A percentile compares a stretch with the other conserved stretches of the same genome.
Evolutionary conservation across 1,140 invertebrate genomes (phyloP).

Genomic region (Camponotus pennsylvanicus): DNA sequence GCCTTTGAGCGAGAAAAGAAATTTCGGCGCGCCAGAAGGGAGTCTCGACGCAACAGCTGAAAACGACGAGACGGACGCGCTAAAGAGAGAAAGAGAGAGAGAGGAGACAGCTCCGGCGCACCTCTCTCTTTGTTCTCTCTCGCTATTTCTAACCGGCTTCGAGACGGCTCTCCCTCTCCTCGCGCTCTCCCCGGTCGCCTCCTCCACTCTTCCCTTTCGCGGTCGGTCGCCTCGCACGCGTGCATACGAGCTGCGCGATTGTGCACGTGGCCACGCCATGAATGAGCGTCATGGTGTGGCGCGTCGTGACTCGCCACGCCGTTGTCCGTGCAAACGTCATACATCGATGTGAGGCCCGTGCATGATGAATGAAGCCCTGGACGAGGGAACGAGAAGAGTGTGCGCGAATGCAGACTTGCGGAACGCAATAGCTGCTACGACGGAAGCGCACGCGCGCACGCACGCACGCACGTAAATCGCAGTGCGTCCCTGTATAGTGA

Average conservation of each 20-base stretch:
- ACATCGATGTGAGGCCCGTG: constrained; percentile 47
- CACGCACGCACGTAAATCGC: neutral
- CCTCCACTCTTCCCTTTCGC: constrained; percentile 52
- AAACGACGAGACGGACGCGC: neutral
- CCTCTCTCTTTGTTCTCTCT: constrained; percentile 68
- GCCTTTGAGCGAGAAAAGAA: constrained; percentile 33
- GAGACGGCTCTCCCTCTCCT: constrained; percentile 42
- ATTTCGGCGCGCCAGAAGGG: constrained; percentile 37
- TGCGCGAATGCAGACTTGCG: constrained; percentile 1
- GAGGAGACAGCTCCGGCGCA: neutral
- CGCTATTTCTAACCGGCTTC: constrained; percentile 70
- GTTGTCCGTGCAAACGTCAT: constrained; percentile 38
- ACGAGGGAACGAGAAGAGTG: neutral
- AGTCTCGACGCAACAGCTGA: constrained; percentile 8
- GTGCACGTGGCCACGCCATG: constrained; percentile 60
- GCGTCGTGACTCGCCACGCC: constrained; percentile 26
- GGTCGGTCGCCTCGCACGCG: constrained; percentile 61
- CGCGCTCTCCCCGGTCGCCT: neutral
- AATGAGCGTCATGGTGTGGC: constrained; percentile 66
- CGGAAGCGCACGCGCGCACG: constrained; percentile 3
- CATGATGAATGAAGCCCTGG: constrained; percentile 54
- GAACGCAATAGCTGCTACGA: constrained; percentile 34
- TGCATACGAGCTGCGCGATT: constrained; percentile 38
- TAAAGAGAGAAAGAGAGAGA: neutral
- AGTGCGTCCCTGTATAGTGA: neutral